Evolutionary conservation across 1,140 invertebrate genomes (phyloP).

Genomic region (Aphaenogaster rudis): DNA sequence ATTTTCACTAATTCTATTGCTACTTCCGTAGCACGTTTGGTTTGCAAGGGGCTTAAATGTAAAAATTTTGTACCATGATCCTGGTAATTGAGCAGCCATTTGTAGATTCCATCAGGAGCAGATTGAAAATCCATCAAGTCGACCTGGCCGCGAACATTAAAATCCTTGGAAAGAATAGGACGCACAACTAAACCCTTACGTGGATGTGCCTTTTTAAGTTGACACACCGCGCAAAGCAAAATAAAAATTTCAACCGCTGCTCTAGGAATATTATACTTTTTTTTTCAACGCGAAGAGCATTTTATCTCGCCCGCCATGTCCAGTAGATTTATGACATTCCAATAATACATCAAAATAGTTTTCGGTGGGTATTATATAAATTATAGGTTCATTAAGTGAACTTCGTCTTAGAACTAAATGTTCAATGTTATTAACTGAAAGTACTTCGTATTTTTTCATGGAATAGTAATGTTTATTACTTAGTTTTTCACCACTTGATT

Average conservation of each 20-base stretch:
- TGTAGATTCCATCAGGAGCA: not conserved
- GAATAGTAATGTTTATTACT: too few species aligned
- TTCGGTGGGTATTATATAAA: conserved; percentile 11
- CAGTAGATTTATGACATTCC: conserved; percentile 15
- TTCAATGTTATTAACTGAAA: too few species aligned
- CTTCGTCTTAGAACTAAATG: too few species aligned
- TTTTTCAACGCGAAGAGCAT: conserved; percentile 60
- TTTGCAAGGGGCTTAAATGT: not conserved
- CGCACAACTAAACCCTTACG: conserved; percentile 19
- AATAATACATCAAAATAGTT: not conserved
- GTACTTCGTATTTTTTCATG: too few species aligned
- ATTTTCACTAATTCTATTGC: conserved; percentile 1
- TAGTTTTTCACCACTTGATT: too few species aligned
- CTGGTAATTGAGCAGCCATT: conserved; percentile 20
- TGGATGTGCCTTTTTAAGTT: conserved; percentile 23
- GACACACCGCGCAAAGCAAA: not conserved
- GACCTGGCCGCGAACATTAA: not conserved
- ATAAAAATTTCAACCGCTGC: conserved; percentile 44
- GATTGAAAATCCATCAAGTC: conserved; percentile 15
- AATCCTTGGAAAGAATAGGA: conserved; percentile 10
- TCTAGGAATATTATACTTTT: conserved; percentile 52
- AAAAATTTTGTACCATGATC: not conserved
- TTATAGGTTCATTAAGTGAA: not conserved
- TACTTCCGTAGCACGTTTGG: conserved; percentile 1
- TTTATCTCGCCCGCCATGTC: conserved; percentile 63